Evolutionary conservation across 2,113 vertebrate species (phyloP).

Genomic region (Coturnix japonica): DNA sequence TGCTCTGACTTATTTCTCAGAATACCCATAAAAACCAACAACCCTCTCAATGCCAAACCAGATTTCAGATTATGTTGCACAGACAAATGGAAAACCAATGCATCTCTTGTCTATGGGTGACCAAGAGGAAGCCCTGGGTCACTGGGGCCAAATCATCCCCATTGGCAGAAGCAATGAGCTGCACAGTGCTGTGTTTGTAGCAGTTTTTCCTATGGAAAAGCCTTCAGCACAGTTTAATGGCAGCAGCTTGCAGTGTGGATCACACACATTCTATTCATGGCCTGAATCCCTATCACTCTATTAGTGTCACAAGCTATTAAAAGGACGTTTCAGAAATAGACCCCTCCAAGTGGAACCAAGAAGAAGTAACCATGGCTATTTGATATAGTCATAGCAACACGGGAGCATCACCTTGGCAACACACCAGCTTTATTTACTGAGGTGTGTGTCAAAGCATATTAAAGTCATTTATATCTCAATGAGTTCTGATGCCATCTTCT

Average conservation of each 20-base stretch:
- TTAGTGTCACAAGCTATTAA: conserved; percentile 33
- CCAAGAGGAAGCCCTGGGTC: background rate
- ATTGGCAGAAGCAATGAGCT: background rate
- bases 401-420: conserved; percentile 65
- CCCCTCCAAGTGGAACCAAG: background rate
- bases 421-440: conserved; percentile 48
- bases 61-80: background rate
- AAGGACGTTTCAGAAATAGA: conserved; percentile 32
- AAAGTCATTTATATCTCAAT: conserved; percentile 54
- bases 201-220: background rate
- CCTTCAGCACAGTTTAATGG: background rate
- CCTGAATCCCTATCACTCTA: background rate
- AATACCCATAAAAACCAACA: background rate
- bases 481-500: conserved; percentile 52
- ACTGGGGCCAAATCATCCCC: background rate
- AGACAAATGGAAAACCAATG: background rate
- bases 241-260: background rate
- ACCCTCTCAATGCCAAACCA: background rate
- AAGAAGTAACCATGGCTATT: conserved; percentile 40
- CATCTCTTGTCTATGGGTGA: background rate
- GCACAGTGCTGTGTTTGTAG: background rate
- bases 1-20: background rate
- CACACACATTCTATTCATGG: background rate
- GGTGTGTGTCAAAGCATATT: conserved; percentile 48
- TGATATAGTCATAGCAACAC: conserved; percentile 59